Conservation (phyloP, 2,113 vertebrate genomes). For the Phrynosoma platyrhinos region DNA sequence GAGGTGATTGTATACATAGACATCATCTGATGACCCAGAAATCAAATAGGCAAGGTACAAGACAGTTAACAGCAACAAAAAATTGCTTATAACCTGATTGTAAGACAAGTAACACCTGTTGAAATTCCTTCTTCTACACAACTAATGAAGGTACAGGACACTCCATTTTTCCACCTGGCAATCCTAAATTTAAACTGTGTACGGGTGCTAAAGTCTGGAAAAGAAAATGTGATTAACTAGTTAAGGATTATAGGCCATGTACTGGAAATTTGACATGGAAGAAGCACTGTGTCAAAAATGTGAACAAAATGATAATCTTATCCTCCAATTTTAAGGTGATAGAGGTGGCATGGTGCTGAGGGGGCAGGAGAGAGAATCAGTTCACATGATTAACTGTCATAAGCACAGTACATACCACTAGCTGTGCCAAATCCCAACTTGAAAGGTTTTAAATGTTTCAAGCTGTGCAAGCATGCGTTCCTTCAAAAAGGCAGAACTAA, state of each 20-base stretch:
- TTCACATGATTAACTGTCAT: constrained; percentile 78
- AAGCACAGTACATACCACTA: constrained; percentile 66
- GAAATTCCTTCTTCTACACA: too few species aligned
- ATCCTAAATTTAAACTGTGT: not conserved
- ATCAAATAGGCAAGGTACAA: too few species aligned
- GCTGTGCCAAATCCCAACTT: constrained; percentile 75
- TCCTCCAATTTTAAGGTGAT: constrained; percentile 66
- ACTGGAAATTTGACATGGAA: constrained; percentile 69
- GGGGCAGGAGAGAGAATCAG: constrained; percentile 51
- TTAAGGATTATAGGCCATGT: constrained; percentile 40
- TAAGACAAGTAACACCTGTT: too few species aligned
- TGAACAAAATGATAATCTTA: constrained; percentile 64
- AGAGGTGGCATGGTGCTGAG: constrained; percentile 1
- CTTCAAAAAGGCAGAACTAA: constrained; percentile 70
- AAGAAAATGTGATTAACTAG: constrained; percentile 5
- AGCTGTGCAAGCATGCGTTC: constrained; percentile 69
- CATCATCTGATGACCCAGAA: too few species aligned
- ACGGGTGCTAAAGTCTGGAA: not conserved
- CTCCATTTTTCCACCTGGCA: too few species aligned
- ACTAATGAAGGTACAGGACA: too few species aligned
- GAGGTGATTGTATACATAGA: too few species aligned
- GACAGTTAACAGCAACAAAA: too few species aligned
- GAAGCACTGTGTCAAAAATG: constrained; percentile 49
- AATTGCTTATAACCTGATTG: too few species aligned
- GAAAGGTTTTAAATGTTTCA: constrained; percentile 78